Conservation (phyloP, 2,797 vertebrate species). For the Pterois miles region DNA sequence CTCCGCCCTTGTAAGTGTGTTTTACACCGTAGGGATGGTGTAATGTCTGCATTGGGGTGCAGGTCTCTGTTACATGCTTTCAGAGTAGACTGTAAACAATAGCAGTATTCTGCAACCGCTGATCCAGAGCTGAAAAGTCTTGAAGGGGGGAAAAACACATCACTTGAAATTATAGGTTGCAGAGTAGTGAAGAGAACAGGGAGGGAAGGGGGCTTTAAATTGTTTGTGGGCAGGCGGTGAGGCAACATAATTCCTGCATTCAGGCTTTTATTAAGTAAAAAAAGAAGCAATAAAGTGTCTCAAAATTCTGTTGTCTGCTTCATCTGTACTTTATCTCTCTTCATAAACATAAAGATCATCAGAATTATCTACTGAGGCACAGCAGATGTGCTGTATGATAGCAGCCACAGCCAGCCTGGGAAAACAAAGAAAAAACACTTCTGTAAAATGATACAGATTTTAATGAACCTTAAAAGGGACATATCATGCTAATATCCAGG, state of each 20-base stretch:
- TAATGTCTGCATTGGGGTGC: constrained; percentile 52
- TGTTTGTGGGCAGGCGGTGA: not conserved
- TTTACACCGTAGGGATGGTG: constrained; percentile 11
- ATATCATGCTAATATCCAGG: not conserved
- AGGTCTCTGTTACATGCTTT: constrained; percentile 43
- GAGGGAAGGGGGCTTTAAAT: constrained; percentile 2
- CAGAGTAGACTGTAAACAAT: constrained; percentile 58
- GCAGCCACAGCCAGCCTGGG: not conserved
- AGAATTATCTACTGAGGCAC: not conserved
- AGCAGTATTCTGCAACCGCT: constrained; percentile 24
- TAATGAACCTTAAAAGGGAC: not conserved
- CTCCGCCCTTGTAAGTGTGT: constrained; percentile 23
- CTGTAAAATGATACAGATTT: not conserved
- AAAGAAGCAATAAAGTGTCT: not conserved
- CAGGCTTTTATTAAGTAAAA: not conserved
- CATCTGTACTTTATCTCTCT: not conserved
- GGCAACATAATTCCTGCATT: constrained; percentile 4
- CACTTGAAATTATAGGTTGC: constrained; percentile 38
- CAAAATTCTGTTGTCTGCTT: not conserved
- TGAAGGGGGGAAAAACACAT: not conserved
- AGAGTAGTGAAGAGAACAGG: not conserved
- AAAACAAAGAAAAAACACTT: not conserved
- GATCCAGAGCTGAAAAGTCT: constrained; percentile 12
- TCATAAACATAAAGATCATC: not conserved
- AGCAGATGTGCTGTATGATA: not conserved